Percentiles rank a stretch among this genome's conserved stretches.
Evolutionary conservation across 2,888 invertebrate species (phyloP).

Genomic region (Coleophora deauratella): DNA sequence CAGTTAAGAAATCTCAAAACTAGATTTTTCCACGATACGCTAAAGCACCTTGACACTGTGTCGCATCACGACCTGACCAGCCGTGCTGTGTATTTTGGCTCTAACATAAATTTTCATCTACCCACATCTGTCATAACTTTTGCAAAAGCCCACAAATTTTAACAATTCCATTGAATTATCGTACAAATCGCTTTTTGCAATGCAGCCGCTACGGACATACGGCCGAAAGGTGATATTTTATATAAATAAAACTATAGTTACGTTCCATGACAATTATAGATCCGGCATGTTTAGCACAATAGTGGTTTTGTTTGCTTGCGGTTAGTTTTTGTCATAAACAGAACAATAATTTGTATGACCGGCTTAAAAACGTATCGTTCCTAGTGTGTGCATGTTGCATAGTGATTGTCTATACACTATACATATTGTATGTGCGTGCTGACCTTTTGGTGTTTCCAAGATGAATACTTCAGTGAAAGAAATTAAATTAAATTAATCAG

Average conservation of each 20-base stretch:
- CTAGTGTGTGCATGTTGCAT: conserved; percentile 19
- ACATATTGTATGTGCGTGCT: not conserved
- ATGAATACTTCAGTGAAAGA: too few relatives aligned
- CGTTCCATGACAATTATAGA: not conserved
- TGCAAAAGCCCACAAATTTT: too few relatives aligned
- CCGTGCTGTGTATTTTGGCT: too few relatives aligned
- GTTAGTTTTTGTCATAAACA: conserved; percentile 3
- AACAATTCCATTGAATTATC: too few relatives aligned
- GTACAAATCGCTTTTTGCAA: conserved; percentile 46
- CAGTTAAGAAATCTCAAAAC: too few relatives aligned
- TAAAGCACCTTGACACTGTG: too few relatives aligned
- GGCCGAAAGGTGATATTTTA: conserved; percentile 60
- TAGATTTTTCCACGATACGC: too few relatives aligned
- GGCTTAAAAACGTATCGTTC: conserved; percentile 14
- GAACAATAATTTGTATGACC: not conserved
- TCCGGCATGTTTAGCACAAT: conserved; percentile 10
- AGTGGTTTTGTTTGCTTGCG: conserved; percentile 11
- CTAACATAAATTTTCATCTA: too few relatives aligned
- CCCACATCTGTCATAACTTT: too few relatives aligned
- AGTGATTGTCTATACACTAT: conserved; percentile 3
- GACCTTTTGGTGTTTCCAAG: not conserved
- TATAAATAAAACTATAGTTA: conserved; percentile 3
- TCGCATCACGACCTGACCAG: too few relatives aligned
- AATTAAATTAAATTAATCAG: too few relatives aligned
- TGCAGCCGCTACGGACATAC: conserved; percentile 70